phyloP scores from a whole-genome alignment of 2,888 invertebrate genomes.

The Malthinus flaveolus region DNA sequence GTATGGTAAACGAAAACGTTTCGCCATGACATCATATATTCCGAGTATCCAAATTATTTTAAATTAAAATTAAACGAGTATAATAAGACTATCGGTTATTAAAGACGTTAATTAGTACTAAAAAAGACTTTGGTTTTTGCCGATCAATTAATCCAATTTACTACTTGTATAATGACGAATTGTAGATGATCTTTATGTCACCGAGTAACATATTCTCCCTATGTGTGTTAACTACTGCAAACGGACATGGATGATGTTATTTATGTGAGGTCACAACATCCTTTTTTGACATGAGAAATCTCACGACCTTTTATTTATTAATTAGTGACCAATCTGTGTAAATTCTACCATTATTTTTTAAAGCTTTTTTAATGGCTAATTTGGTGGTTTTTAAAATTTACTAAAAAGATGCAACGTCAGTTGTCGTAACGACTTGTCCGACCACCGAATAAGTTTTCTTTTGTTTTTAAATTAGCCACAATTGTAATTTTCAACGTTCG shows the following conservation, averaged over 20 bases:
- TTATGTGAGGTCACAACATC: conserved; percentile 24
- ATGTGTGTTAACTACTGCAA: not conserved
- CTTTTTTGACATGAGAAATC: conserved; percentile 16
- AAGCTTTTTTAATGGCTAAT: conserved; percentile 38
- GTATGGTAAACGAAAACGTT: too few relatives aligned
- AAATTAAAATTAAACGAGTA: conserved; percentile 5
- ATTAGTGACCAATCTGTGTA: conserved; percentile 38
- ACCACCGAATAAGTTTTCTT: conserved; percentile 33
- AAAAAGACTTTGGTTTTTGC: conserved; percentile 15
- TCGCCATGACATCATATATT: conserved; percentile 20
- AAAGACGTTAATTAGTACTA: conserved; percentile 11
- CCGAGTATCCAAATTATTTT: conserved; percentile 12
- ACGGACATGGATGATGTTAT: conserved; percentile 21
- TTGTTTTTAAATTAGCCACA: conserved; percentile 35
- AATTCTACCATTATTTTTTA: conserved; percentile 37
- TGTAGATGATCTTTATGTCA: conserved; percentile 25
- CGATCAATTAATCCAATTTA: conserved; percentile 22
- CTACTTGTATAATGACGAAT: conserved; percentile 22
- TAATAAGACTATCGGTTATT: conserved; percentile 17
- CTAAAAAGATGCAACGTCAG: conserved; percentile 40
- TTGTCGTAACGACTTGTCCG: conserved; percentile 43
- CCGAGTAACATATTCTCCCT: conserved; percentile 12
- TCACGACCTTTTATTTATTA: conserved; percentile 20
- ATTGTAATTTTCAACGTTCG: conserved; percentile 21
- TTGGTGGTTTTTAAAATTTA: conserved; percentile 23